Percentiles rank a stretch among this genome's conserved stretches.
Conservation (phyloP, 1,140 invertebrate genomes). For the Lethocerus indicus region DNA sequence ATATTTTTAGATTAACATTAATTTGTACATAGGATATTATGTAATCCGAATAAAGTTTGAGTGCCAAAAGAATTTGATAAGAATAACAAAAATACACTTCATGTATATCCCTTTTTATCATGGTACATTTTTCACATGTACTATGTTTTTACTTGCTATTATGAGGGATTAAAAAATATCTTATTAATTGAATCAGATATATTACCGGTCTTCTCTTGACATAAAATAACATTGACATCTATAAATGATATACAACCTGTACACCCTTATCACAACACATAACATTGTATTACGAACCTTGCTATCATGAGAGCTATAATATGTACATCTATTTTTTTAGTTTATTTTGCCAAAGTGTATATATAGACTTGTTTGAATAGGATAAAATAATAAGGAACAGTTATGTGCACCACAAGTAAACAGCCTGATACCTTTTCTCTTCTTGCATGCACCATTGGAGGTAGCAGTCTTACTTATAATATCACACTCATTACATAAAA, state of each 20-base stretch:
- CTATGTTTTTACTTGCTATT: background rate
- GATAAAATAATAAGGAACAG: conserved; percentile 11
- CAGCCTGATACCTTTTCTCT: conserved; percentile 11
- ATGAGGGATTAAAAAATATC: background rate
- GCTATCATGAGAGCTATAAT: conserved; percentile 9
- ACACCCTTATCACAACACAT: conserved; percentile 4
- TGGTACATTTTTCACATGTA: background rate
- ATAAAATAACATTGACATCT: background rate
- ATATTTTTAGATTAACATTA: conserved; percentile 4
- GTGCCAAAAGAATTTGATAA: conserved; percentile 1
- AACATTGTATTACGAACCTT: conserved; percentile 1
- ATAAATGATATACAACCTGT: conserved; percentile 5
- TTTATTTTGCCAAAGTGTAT: conserved; percentile 1
- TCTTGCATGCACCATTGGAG: conserved; percentile 15
- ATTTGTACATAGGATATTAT: conserved; percentile 2
- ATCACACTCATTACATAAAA: conserved; percentile 14
- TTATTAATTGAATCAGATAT: background rate
- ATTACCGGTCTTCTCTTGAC: background rate
- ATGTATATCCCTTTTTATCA: background rate
- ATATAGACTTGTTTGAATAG: conserved; percentile 6
- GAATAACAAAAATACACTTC: background rate
- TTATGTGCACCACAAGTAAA: conserved; percentile 14
- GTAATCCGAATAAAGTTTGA: background rate
- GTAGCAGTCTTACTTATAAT: conserved; percentile 15
- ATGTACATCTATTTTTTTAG: conserved; percentile 5